Evolutionary conservation across 1,140 invertebrate species (phyloP), one percentile per base, ranked within the genome.

Genomic region (Formica selysi): DNA sequence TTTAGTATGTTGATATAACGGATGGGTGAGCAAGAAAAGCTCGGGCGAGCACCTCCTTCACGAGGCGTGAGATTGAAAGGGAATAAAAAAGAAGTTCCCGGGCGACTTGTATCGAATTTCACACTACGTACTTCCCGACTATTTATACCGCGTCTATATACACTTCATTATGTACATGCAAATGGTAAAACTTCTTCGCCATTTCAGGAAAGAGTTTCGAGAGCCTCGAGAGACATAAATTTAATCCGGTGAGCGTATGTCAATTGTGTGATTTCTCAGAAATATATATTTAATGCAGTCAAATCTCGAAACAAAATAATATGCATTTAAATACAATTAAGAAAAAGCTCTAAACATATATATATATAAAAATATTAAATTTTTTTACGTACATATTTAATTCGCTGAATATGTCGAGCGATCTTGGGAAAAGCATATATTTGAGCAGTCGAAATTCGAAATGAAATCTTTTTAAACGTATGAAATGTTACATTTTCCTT

Each of bases 11-110:
- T 90, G 79, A 87, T 88, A 85, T 64, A 88, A 91, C 87, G 88
- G 89, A 85, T 86, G 81, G 85, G 38, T 85, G 88, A 86, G 76
- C 89, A 89, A 87, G 90, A 89, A 91, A 89, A 90, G 79, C 88
- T 48, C 41, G 70, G 67, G 70, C 78, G 51, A 26, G 51, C 68
- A 44, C 79, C 38, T 81, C 67, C 44, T 81, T 74, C 41, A 26
- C 54, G 68, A 74, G 68, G 70, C 48, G 65, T 48, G 79, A 83
- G 79, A 83, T 83, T 83, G 79, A 83, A 74, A 83, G 54, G 79
- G 54, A 83, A 83, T 83, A 74, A 57, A 67, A 57, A 80, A 29
- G 19, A 10, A 36, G 41, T 26, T 19, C 44, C 51, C 36, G 57
- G 13, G 26, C 41, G 54, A 57, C 64, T 54, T 36, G 41, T 73